Evolutionary conservation across 2,113 vertebrate species (phyloP).

Genomic region (Engraulis encrasicolus): DNA sequence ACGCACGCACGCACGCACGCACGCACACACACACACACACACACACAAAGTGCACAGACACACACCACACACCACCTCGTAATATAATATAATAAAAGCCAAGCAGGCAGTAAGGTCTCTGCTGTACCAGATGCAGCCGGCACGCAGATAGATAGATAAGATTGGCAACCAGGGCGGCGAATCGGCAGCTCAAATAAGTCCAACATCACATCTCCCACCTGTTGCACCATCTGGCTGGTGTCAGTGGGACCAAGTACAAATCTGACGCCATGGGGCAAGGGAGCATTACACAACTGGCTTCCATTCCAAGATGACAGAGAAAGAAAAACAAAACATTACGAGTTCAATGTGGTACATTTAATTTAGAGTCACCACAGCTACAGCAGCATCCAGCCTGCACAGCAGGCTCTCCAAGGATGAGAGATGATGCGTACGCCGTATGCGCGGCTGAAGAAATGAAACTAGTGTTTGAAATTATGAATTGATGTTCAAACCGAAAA

Average conservation of each 20-base stretch:
- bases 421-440: too few relatives aligned
- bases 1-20: not conserved
- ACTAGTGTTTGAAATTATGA: too few relatives aligned
- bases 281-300: not conserved
- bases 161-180: not conserved
- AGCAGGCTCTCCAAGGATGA: not conserved
- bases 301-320: not conserved
- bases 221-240: not conserved
- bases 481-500: too few relatives aligned
- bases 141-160: not conserved
- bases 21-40: not conserved
- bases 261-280: not conserved
- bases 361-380: not conserved
- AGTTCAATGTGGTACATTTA: not conserved
- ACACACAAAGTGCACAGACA: not conserved
- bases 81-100: not conserved
- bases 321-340: not conserved
- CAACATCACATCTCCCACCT: not conserved
- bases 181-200: not conserved
- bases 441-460: too few relatives aligned
- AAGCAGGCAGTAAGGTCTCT: not conserved
- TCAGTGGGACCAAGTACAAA: not conserved
- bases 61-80: too few relatives aligned
- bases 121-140: not conserved
- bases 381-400: too few relatives aligned